Conservation (phyloP, 1,140 invertebrate species). For the Muscidifurax raptorellus region DNA sequence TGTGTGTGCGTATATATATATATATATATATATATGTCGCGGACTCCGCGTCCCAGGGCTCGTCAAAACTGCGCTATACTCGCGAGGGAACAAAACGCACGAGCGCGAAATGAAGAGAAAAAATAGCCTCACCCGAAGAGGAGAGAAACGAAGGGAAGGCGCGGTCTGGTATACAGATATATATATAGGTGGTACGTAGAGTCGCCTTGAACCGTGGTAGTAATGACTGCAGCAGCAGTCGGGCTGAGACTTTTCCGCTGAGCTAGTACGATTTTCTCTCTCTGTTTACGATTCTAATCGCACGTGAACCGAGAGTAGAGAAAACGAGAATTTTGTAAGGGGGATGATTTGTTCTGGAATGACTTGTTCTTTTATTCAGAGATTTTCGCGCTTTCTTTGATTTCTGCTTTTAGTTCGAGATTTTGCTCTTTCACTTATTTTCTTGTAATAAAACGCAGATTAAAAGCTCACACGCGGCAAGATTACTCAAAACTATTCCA, state of each 20-base stretch:
- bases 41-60: not conserved
- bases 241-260: slow-evolving; percentile 17
- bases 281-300: slow-evolving; percentile 35
- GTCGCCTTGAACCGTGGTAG: slow-evolving; percentile 36
- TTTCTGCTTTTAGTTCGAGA: not conserved
- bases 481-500: too few relatives aligned
- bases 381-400: too few relatives aligned
- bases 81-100: not conserved
- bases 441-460: too few relatives aligned
- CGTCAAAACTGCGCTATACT: not conserved
- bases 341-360: not conserved
- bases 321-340: slow-evolving; percentile 24
- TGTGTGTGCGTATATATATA: too few relatives aligned
- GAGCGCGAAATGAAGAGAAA: slow-evolving; percentile 11
- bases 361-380: too few relatives aligned
- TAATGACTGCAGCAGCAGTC: slow-evolving; percentile 23
- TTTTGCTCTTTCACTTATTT: too few relatives aligned
- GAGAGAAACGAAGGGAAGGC: slow-evolving; percentile 2
- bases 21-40: too few relatives aligned
- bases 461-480: too few relatives aligned
- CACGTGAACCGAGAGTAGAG: not conserved
- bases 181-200: not conserved
- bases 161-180: not conserved
- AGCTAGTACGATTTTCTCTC: slow-evolving; percentile 19
- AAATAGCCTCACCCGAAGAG: not conserved